These are phyloP conservation scores for Epinephelus lanceolatus DNA, from an alignment of 2,113 vertebrate species.

Conservation along the genomic window DNA sequence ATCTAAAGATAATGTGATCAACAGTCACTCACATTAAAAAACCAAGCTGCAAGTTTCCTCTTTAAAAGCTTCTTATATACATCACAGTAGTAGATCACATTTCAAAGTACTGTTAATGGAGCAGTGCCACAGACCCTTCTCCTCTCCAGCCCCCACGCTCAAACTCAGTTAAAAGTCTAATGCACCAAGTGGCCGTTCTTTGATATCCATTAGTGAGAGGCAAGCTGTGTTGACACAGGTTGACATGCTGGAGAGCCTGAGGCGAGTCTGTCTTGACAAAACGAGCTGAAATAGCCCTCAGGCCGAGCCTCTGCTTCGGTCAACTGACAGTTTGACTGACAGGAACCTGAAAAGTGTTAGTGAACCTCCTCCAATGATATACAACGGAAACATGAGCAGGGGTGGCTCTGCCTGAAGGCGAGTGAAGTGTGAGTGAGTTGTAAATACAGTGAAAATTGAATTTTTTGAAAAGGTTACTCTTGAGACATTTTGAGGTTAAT, in stretches of 20 bases:
- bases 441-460: conserved; percentile 26
- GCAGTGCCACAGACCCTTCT: conserved; percentile 8
- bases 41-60: conserved; percentile 7
- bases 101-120: conserved; percentile 47
- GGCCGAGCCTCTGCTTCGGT: conserved; percentile 37
- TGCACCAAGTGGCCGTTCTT: conserved; percentile 33
- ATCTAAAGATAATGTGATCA: neutral
- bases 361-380: conserved; percentile 3
- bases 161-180: conserved; percentile 58
- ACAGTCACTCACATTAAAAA: neutral
- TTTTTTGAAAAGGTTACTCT: conserved; percentile 37
- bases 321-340: conserved; percentile 53
- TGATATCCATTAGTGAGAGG: conserved; percentile 64
- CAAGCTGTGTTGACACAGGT: conserved; percentile 48
- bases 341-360: conserved; percentile 27
- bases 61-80: conserved; percentile 17
- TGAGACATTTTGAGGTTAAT: conserved; percentile 28
- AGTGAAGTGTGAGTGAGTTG: conserved; percentile 15
- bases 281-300: conserved; percentile 42
- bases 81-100: conserved; percentile 35
- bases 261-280: conserved; percentile 32
- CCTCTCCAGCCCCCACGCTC: conserved; percentile 32
- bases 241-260: conserved; percentile 43
- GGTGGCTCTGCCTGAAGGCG: neutral
- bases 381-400: neutral